phyloP scores from a whole-genome alignment of 2,113 vertebrate genomes.

The Perca fluviatilis region DNA sequence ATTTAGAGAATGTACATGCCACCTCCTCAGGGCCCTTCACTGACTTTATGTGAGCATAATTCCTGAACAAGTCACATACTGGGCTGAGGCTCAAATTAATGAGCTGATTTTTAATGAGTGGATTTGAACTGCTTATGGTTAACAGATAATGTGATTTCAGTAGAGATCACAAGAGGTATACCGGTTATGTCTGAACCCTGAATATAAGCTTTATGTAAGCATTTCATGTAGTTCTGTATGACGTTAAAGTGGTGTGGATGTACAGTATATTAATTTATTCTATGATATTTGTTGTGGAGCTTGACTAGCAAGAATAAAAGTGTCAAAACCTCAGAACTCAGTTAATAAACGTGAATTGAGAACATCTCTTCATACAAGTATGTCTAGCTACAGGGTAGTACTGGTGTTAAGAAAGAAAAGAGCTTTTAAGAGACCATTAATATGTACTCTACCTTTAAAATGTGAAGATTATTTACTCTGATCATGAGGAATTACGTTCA shows the following conservation, averaged over 20 bases:
- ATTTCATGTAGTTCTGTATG: slow-evolving; percentile 33
- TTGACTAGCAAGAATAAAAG: slow-evolving; percentile 29
- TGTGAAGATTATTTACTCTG: slow-evolving; percentile 5
- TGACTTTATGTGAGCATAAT: slow-evolving; percentile 7
- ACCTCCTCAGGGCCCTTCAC: slow-evolving; percentile 24
- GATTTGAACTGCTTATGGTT: slow-evolving; percentile 29
- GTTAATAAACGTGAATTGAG: slow-evolving; percentile 23
- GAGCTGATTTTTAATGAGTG: slow-evolving; percentile 1
- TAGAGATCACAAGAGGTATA: slow-evolving; percentile 72
- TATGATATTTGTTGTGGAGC: slow-evolving; percentile 16
- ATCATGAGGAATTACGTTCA: slow-evolving; percentile 20
- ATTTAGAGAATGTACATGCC: slow-evolving; percentile 47
- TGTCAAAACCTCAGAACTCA: slow-evolving; percentile 21
- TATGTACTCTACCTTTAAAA: slow-evolving; percentile 18
- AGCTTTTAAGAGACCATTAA: slow-evolving; percentile 12
- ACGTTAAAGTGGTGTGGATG: slow-evolving; percentile 41
- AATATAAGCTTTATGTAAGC: slow-evolving; percentile 49
- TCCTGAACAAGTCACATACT: slow-evolving; percentile 10
- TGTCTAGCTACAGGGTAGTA: slow-evolving; percentile 34
- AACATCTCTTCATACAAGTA: slow-evolving; percentile 20
- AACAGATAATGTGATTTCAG: slow-evolving; percentile 62
- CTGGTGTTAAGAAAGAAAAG: not conserved
- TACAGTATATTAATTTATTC: slow-evolving; percentile 24
- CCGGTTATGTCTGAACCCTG: slow-evolving; percentile 70
- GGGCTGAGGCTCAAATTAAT: slow-evolving; percentile 16